Evolutionary conservation across 2,113 vertebrate species (phyloP), one percentile per base, ranked within the genome.

Genomic region (Bothrops jararaca): DNA sequence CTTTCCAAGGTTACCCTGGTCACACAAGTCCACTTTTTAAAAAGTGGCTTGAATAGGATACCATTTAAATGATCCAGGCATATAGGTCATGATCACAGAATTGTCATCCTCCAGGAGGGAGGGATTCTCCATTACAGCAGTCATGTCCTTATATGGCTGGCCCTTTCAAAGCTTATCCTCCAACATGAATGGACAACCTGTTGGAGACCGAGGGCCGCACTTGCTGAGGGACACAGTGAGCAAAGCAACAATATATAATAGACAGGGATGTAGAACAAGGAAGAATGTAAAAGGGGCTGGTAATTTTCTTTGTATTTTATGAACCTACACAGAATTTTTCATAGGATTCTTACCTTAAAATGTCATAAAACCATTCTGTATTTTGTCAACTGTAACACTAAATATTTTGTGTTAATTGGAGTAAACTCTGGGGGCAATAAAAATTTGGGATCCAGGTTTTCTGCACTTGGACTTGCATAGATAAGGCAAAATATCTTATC

Each of bases 401-500:
- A 80, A 80, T 39, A 34, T 80, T 80, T 39, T 80, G 5, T 3
- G 69, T 80, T 80, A 80, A 80, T 22, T 39, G 39, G 18, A 80
- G 64, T 29, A 69, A 69, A 69, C 11, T n/a, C 64, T 39, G 69
- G 69, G 18, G 69, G 50, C 15, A 20, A 3, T 1, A 13, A 20
- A 26, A 80, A 53, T 29, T 15, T 80, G 48, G 42, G 13, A 39
- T 34, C 34, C 10, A 53, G 54, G 23, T 39, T 22, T 56, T 39
- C 34, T 11, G 9, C 4, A 20, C 53, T 39, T 22, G 5, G 50
- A 90, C 10, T 39, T 86, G 26, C 42, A 50, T 23, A 58, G 34
- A n/a, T 53, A 86, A 86, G 86, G 0, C 1, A 95, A 94, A 92
- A 89, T 88, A 89, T 80, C 87, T n/a, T 48, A 13, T 85, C 80